phyloP scores from a whole-genome alignment of 2,797 vertebrate genomes.

The Poeciliopsis turneri region DNA sequence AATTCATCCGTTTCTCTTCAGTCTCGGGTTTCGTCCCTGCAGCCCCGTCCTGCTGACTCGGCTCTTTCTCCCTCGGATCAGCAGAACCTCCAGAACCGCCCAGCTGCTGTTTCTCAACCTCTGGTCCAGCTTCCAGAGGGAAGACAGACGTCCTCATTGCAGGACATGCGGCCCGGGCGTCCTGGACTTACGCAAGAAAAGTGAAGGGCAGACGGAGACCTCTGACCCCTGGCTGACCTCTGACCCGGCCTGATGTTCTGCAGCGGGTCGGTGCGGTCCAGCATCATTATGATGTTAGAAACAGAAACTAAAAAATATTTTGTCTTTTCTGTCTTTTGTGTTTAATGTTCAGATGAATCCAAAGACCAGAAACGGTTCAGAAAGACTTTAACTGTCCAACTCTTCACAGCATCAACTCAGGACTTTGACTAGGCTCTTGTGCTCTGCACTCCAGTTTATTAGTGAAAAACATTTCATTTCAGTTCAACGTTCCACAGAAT shows the following conservation, averaged over 20 bases:
- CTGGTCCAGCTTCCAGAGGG: constrained; percentile 32
- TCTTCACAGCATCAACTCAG: no score
- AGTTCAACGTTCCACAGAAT: background rate
- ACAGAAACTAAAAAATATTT: no score
- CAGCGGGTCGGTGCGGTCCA: background rate
- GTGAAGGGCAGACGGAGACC: constrained; percentile 38
- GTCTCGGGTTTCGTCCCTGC: background rate
- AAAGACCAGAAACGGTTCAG: no score
- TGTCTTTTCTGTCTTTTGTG: no score
- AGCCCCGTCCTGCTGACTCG: constrained; percentile 31
- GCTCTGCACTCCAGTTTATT: background rate
- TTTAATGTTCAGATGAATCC: no score
- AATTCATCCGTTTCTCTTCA: no score
- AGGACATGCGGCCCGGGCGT: background rate
- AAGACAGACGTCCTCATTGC: constrained; percentile 34
- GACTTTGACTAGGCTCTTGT: no score
- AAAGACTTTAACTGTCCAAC: no score
- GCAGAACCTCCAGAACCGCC: constrained; percentile 21
- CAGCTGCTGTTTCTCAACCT: constrained; percentile 44
- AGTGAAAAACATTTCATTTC: background rate
- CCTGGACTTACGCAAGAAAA: constrained; percentile 35
- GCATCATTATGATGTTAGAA: no score
- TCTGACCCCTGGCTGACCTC: background rate
- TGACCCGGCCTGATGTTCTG: background rate
- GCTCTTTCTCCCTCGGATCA: constrained; percentile 5